Base-by-base conservation (phyloP, 1,140 invertebrate species). In the Pseudomyrmex flavicornis region DNA sequence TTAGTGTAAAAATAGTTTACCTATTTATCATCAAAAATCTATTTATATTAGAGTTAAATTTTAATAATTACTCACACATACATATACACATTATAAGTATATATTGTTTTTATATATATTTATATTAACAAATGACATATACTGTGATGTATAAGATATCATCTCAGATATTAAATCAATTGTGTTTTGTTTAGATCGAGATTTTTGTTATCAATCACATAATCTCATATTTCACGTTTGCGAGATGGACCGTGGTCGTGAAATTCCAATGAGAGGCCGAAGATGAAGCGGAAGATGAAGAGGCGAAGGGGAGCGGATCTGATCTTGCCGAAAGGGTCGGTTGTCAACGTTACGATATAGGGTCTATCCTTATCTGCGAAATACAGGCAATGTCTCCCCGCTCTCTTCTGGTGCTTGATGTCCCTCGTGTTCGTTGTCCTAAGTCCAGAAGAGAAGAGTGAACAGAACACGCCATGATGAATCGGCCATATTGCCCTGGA, bases 321-420 rank as follows among this genome's bases (percentile, higher is more conserved):
- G 86, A 87, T 88, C 85, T 22, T 26, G 26, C 26, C 10, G 58
- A 83, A 84, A 74, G 86, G 85, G 69, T 76, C 82, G 76, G 82
- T 80, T 58, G 82, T 48, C 79, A 72, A 72, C 54, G 72, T 87
- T 80, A 63, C 82, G 63, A 93, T 92, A 92, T 92, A 93, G 92
- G 91, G 93, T 93, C 91, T 91, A 89, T 91, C 88, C 92, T 94
- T 94, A 94, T 94, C 93, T 93, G 74, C 89, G 84, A 86, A 90
- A 91, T 92, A 89, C 93, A 91, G 91, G 90, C 91, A 86, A 87
- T 90, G 86, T 85, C 84, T 80, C 84, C 83, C 83, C 72, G 26
- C 65, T 63, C 76, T 87, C 66, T 83, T 89, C 20, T 15, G 46
- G 10, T 59, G 68, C 83, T 83, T 65, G 50, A 66, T 65, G 62